Percentiles rank a stretch among this genome's conserved stretches.
Conservation (phyloP, 2,888 invertebrate species). For the Trissolcus japonicus region DNA sequence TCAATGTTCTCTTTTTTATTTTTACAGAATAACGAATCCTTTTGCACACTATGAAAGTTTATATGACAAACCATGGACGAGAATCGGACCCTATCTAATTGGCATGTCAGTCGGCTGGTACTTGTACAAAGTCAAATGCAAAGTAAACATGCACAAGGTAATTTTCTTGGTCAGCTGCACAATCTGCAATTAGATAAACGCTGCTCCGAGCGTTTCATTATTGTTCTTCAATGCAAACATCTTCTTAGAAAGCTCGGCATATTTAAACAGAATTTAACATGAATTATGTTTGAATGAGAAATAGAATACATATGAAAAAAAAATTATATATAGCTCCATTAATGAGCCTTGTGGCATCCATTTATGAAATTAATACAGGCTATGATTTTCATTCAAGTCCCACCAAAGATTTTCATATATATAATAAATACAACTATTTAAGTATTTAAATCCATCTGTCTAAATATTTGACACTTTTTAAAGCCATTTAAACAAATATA, state of each 20-base stretch:
- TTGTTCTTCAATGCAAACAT: constrained; percentile 4
- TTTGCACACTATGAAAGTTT: constrained; percentile 73
- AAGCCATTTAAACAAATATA: too few relatives aligned
- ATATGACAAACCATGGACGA: constrained; percentile 73
- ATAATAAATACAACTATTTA: too few relatives aligned
- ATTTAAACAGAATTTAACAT: too few relatives aligned
- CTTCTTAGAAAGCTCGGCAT: neutral
- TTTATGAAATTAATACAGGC: too few relatives aligned
- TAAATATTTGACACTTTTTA: too few relatives aligned
- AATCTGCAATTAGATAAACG: constrained; percentile 10
- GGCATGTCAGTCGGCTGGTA: constrained; percentile 72
- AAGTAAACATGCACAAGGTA: constrained; percentile 65
- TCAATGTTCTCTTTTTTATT: constrained; percentile 2
- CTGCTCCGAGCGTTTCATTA: neutral
- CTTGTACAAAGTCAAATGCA: constrained; percentile 66
- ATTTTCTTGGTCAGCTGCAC: constrained; percentile 7
- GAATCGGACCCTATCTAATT: constrained; percentile 73
- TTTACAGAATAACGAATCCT: constrained; percentile 74
- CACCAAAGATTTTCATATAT: too few relatives aligned
- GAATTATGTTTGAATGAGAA: too few relatives aligned
- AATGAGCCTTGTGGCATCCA: too few relatives aligned
- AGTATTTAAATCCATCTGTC: too few relatives aligned
- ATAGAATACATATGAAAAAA: too few relatives aligned
- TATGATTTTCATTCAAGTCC: too few relatives aligned
- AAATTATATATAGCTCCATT: too few relatives aligned